A percentile compares a stretch with the other conserved stretches of the same genome.
phyloP scores from a whole-genome alignment of 2,888 invertebrate species.

The Drosophila tanythrix region DNA sequence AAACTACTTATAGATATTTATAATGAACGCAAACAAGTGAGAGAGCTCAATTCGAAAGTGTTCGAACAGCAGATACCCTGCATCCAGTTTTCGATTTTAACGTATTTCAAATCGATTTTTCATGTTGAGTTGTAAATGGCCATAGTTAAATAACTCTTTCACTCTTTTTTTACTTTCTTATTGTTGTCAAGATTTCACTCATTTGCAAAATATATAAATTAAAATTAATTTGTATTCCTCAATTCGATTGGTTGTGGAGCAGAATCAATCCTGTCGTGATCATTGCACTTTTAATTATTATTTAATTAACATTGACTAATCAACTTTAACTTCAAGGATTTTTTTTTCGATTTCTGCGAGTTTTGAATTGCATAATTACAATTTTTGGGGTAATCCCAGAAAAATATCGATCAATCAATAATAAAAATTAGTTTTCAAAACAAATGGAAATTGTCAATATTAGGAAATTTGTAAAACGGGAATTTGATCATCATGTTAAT shows the following conservation, averaged over 20 bases:
- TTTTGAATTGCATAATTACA: too few species aligned
- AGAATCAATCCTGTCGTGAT: background rate
- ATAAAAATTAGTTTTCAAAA: background rate
- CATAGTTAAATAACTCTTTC: background rate
- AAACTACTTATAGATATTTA: slow-evolving; percentile 41
- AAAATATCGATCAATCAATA: background rate
- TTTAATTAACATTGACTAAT: background rate
- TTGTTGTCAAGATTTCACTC: too few species aligned
- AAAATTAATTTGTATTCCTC: background rate
- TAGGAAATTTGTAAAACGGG: background rate
- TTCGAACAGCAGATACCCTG: slow-evolving; percentile 1
- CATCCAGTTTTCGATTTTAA: background rate
- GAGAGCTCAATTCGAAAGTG: background rate
- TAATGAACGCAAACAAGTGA: slow-evolving; percentile 17
- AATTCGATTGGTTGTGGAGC: background rate
- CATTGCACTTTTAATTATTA: background rate
- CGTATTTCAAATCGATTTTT: background rate
- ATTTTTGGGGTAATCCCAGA: background rate
- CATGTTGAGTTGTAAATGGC: background rate
- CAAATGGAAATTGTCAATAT: background rate
- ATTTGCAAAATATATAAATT: background rate
- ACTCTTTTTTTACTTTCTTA: background rate
- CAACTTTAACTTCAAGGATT: background rate
- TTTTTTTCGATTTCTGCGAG: background rate
- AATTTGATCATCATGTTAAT: background rate